Base-by-base conservation (phyloP, 2,113 vertebrate genomes). In the Planiliza haematocheilus region DNA sequence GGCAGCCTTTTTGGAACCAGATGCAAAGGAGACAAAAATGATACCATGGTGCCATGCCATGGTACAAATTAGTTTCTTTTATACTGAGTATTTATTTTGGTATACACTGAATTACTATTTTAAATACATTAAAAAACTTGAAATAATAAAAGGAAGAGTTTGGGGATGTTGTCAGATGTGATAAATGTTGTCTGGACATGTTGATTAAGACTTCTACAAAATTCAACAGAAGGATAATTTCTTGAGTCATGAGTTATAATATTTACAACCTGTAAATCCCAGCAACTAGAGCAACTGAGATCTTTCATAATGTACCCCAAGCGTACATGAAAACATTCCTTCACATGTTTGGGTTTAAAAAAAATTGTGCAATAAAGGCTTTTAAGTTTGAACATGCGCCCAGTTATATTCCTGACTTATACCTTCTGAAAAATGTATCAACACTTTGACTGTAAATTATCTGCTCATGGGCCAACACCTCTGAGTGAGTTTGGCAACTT, bases 321-420 rank as follows among this genome's bases (percentile, higher is more conserved):
- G n/a, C n/a, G n/a, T n/a, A 56, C 55, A 68, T 63, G 45, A 42
- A 77, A 79, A 50, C 18, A 21, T 34, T 17, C 37, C 49, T n/a
- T 57, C 7, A 56, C 37, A 50, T 39, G 7, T 48, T 18, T 48
- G n/a, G 46, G 8, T 17, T 20, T 14, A 1, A 6, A 52, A 13
- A 17, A 62, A 18, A 34, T 3, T 8, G 69, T 20, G 45, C 17
- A 51, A 37, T 7, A 10, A 6, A 4, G 4, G 17, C 24, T 10
- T 1, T 57, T 10, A 36, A 58, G 37, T 30, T 52, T 12, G 4
- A 16, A 34, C 34, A 20, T 1, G 14, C 1, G 18, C 20, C 17
- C 8, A 30, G 16, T 5, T 14, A 9, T 48, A 17, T 50, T 39
- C 0, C 7, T 65, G 1, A 55, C 56, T 30, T 30, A 30, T 30